phyloP scores from a whole-genome alignment of 2,113 vertebrate genomes.

The Marcusenius ussheri region DNA sequence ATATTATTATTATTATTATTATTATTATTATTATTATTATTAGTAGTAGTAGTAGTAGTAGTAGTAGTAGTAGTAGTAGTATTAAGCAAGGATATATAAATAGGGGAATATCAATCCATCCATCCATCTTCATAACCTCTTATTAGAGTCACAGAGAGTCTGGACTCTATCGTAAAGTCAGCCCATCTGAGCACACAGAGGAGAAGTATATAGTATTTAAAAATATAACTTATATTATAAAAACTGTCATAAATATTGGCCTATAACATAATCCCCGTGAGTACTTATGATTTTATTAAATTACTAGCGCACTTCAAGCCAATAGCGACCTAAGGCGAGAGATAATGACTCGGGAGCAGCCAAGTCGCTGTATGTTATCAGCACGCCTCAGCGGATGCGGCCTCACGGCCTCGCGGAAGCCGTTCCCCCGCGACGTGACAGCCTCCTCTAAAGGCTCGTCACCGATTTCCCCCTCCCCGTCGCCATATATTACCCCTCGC shows the following conservation, averaged over 20 bases:
- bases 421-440: not conserved
- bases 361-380: not conserved
- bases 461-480: not conserved
- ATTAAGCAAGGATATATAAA: not conserved
- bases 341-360: not conserved
- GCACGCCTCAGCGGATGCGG: not conserved
- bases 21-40: not conserved
- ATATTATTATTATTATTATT: too few relatives aligned
- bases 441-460: not conserved
- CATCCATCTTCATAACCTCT: not conserved
- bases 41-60: not conserved
- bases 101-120: not conserved
- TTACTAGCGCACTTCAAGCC: not conserved
- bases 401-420: not conserved
- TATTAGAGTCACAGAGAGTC: not conserved
- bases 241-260: not conserved
- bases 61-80: too few relatives aligned
- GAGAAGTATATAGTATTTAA: not conserved
- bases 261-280: not conserved
- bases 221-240: not conserved
- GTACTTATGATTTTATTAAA: not conserved
- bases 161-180: not conserved
- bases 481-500: constrained; percentile 1
- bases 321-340: not conserved
- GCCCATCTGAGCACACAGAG: not conserved